Percentiles rank a stretch among this genome's conserved stretches.
Conservation (phyloP, 1,140 invertebrate genomes). For the Bombus polaris region DNA sequence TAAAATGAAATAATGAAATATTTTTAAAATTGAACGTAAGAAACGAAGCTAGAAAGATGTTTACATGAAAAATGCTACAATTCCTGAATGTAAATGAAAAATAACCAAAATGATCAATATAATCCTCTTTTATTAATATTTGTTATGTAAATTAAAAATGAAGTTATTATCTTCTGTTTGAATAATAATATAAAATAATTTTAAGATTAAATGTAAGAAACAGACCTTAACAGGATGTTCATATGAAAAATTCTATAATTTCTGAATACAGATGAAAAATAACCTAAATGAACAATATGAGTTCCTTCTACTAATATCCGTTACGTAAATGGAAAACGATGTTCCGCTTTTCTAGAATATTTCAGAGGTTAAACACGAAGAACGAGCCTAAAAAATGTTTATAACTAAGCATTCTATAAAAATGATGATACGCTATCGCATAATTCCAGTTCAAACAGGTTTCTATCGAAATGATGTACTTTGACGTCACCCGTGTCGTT, state of each 20-base stretch:
- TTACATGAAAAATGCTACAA: too few relatives aligned
- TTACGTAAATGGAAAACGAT: background rate
- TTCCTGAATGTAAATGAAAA: too few relatives aligned
- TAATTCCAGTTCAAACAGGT: constrained; percentile 46
- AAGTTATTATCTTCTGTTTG: background rate
- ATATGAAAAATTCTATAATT: background rate
- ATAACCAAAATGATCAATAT: background rate
- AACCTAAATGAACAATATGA: background rate
- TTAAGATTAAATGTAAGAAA: background rate
- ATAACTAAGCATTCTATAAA: background rate
- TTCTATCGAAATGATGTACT: constrained; percentile 28
- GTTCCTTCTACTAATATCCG: background rate
- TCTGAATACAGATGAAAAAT: too few relatives aligned
- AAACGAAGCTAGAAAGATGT: too few relatives aligned
- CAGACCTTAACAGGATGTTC: too few relatives aligned
- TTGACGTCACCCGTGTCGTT: constrained; percentile 27
- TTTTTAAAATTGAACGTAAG: too few relatives aligned
- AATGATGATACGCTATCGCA: constrained; percentile 29
- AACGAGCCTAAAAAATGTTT: background rate
- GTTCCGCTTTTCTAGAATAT: too few relatives aligned
- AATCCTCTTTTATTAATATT: background rate
- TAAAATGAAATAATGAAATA: too few relatives aligned
- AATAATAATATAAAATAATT: background rate
- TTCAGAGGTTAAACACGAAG: background rate
- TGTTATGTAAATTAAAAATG: background rate